A percentile compares a stretch with the other conserved stretches of the same genome.
These are phyloP conservation scores for Chydorus sphaericus DNA, from an alignment of 2,888 invertebrate species.

Conservation along the genomic window DNA sequence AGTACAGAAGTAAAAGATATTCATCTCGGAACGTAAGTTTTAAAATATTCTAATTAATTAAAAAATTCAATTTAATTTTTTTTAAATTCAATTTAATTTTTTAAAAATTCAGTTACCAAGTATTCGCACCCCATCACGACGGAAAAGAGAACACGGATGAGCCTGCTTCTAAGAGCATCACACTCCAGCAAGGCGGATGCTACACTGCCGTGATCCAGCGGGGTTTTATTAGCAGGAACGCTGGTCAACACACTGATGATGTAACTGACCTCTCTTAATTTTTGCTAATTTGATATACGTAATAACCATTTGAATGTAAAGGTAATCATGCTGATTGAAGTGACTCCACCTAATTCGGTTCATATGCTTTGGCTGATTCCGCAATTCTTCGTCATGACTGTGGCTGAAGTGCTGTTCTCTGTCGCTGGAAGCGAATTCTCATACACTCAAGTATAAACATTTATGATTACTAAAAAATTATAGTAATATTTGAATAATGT, in stretches of 20 bases:
- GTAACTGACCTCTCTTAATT: neutral
- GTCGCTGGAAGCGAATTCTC: conserved; percentile 92
- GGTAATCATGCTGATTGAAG: conserved; percentile 22
- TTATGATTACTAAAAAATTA: neutral
- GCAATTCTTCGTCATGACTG: conserved; percentile 81
- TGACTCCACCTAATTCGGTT: conserved; percentile 54
- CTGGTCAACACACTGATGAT: neutral
- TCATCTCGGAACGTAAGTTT: neutral
- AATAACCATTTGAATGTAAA: neutral
- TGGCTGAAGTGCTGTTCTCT: conserved; percentile 90
- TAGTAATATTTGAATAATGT: neutral
- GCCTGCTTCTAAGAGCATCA: neutral
- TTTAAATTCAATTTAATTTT: neutral
- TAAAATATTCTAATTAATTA: neutral
- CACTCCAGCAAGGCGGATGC: conserved; percentile 1
- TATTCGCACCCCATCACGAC: neutral
- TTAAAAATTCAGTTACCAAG: neutral
- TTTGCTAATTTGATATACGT: neutral
- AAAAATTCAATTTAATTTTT: no score
- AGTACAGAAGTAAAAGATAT: neutral
- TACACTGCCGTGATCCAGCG: conserved; percentile 1
- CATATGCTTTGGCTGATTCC: conserved; percentile 77
- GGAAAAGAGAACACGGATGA: conserved; percentile 1
- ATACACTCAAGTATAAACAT: conserved; percentile 56
- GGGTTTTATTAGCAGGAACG: no score